Evolutionary conservation across 92 coral and sea anemone species (phyloP), one percentile per base, ranked within the genome.

Genomic region (Palythoa grandis): DNA sequence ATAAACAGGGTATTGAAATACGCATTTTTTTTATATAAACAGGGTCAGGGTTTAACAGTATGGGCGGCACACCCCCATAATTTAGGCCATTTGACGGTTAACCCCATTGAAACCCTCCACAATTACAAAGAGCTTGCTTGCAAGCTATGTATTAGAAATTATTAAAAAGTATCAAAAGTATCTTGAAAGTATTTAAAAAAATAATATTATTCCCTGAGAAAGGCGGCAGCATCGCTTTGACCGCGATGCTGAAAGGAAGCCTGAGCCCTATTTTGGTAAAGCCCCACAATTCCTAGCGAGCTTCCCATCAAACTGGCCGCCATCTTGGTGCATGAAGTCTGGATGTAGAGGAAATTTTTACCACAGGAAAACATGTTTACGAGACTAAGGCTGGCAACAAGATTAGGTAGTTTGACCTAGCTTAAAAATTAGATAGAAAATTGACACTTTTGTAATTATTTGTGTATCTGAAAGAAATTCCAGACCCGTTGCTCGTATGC

Each of bases 271-370:
- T 72, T 2, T 56, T 72, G 7, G 11, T 54, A 56, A 57, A 48
- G 38, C 35, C 85, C 85, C 85, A 80, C 40, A 80, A 14, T 23
- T 47, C 85, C 39, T 22, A 3, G 74, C 75, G 25, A 14, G 22
- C 38, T 52, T 52, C 20, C 54, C 73, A 40, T 22, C 70, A 14
- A 65, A 80, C 47, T 53, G 85, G 85, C 63, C 29, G 85, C 85
- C 85, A 80, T 80, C 85, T 80, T 80, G 85, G 58, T 80, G 48
- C 35, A 78, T 60, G 63, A 60, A 80, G 85, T 29, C 60, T 66
- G 40, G 74, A 47, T 43, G 60, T 80, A 40, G 65, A 66, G 73
- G 57, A 39, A 20, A 5, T 47, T 66, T 68, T 22, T 13, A 69
- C 10, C 43, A 15, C 74, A 48, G 66, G 54, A 43, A 80, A 80